Base-by-base conservation (phyloP, 2,888 invertebrate genomes). In the Unio pictorum region DNA sequence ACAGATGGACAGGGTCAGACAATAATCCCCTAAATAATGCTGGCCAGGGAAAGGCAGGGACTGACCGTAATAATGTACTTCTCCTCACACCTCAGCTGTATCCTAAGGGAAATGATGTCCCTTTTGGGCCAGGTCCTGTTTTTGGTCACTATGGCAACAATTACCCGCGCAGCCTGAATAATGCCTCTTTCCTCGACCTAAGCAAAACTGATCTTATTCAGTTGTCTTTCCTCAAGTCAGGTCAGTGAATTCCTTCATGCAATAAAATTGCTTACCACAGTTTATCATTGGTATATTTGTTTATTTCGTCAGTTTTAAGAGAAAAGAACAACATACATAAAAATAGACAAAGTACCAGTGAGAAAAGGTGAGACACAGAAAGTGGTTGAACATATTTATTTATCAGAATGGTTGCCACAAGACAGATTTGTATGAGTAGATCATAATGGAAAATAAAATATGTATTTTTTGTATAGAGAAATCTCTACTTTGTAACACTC, bases 1-100 rank as follows among this genome's bases (percentile, higher is more conserved):
- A 28, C 71, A 90, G 90, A 71, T 90, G 90, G 90, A 90, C 89
- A 54, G 90, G 90, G 15, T 89, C 90, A 23, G 88, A 90, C 72
- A 89, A 86, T 7, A 90, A 89, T 73, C 87, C 87, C 8, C 68
- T 76, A 20, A 87, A 87, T 69, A 89, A 89, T 77, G 89, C 87
- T 75, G 90, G 90, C 1, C 87, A 90, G 70, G 90, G 90, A 2
- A 78, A 80, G 54, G 81, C 84, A 23, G 86, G 89, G 2, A 84
- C 86, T 17, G 90, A 90, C 75, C 83, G 90, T n/a, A 88, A 84
- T 69, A 90, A 90, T 77, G 79, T 88, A 8, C 78, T 89, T 6
- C 75, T 88, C 30, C 83, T 88, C 69, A 63, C 68, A 18, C 57
- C 78, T 7, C 79, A 81, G 68, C 80, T 78, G 15, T 88, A 86